Conservation (phyloP, 2,797 vertebrate species). For the Loriculus beryllinus region DNA sequence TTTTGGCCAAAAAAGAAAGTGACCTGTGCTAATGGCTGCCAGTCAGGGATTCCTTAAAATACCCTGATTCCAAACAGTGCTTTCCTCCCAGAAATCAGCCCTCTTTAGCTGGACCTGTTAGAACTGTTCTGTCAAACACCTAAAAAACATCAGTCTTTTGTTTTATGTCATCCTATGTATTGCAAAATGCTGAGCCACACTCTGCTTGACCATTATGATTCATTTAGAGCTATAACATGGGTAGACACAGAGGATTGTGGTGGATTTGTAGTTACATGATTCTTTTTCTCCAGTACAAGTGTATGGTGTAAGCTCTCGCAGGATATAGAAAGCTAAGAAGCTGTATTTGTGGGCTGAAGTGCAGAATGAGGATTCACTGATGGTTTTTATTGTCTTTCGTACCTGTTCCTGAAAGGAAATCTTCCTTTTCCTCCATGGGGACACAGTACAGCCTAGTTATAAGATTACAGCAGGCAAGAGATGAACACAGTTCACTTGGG, state of each 20-base stretch:
- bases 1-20: not conserved
- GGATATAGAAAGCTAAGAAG: not conserved
- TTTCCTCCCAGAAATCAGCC: not conserved
- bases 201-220: not conserved
- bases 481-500: not conserved
- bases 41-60: not conserved
- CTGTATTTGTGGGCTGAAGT: not conserved
- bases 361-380: not conserved
- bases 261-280: fast-evolving
- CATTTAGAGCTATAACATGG: not conserved
- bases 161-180: not conserved
- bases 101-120: not conserved
- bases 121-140: not conserved
- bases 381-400: not conserved
- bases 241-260: not conserved
- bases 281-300: not conserved
- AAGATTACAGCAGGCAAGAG: not conserved
- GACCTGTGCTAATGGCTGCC: not conserved
- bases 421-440: not conserved
- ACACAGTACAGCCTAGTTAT: not conserved
- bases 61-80: not conserved
- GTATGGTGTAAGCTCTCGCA: not conserved
- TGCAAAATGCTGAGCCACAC: not conserved
- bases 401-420: not conserved
- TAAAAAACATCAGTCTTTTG: not conserved